Base-by-base conservation (phyloP, 2,113 vertebrate genomes). In the Propithecus coquereli region DNA sequence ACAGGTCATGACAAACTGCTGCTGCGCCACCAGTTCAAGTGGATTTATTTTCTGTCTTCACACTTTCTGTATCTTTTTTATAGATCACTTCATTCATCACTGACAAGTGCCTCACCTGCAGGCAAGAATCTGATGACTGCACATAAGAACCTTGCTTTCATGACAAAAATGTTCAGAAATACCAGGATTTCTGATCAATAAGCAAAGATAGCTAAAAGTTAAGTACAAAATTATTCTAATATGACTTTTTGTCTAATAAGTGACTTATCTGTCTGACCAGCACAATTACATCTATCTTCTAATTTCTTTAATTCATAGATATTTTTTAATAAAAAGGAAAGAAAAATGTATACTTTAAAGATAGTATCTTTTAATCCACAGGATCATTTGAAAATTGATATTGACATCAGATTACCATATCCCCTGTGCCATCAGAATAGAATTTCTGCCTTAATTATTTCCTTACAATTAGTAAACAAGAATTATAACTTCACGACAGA, bases 81-180 rank as follows among this genome's bases (percentile, higher is more conserved):
- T 45, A 63, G 80, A 86, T 84, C 13, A 30, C 16, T 97, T 85
- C 65, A 88, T 95, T 97, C 95, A 95, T 18, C 86, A 97, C 10
- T 65, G n/a, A 94, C 23, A 90, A 96, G 27, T 6, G 43, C 61
- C 54, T 65, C 17, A 43, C 63, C 63, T 34, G 50, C 70, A 92
- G 57, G 11, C 14, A 82, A 91, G 65, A 65, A 93, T 89, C 50
- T 92, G 73, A 85, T 85, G 37, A 93, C 59, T 81, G 10, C 6
- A 54, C 10, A 45, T 34, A 83, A 68, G 59, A 92, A 52, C 23
- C 16, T 40, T 92, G 63, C 13, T 70, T 91, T 83, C 61, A 84
- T 45, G 47, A 57, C 16, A 80, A 80, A 91, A 91, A 77, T 65
- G 43, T 52, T 95, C 57, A 77, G 63, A 22, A 92, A 89, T 59